A percentile compares a stretch with the other conserved stretches of the same genome.
phyloP scores from a whole-genome alignment of 2,113 vertebrate genomes.

The Puffinus mauretanicus region DNA sequence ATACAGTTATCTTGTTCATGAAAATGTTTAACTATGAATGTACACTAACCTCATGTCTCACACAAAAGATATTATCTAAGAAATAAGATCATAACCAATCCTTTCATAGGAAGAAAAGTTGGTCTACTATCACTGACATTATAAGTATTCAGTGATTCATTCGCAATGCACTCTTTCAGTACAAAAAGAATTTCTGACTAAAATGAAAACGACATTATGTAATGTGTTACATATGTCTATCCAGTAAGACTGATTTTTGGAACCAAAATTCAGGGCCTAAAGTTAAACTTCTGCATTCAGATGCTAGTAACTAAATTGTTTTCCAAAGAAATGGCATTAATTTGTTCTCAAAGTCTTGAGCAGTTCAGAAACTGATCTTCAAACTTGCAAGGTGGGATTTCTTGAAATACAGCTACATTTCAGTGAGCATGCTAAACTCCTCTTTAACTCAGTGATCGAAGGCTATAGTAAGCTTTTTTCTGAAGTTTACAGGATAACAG shows the following conservation, averaged over 20 bases:
- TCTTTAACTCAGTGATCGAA: background rate
- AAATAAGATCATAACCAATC: background rate
- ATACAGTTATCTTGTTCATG: background rate
- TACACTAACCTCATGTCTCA: background rate
- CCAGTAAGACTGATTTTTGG: background rate
- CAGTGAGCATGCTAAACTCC: background rate
- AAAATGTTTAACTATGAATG: background rate
- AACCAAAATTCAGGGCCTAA: background rate
- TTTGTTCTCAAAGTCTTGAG: background rate
- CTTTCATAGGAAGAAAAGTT: background rate
- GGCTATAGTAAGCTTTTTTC: background rate
- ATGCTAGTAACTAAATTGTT: background rate
- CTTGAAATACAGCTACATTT: background rate
- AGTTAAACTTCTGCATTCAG: background rate
- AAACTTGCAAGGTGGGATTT: background rate
- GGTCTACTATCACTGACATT: background rate
- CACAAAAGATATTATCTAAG: background rate
- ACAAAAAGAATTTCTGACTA: background rate
- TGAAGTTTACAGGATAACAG: background rate
- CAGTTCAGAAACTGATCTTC: background rate
- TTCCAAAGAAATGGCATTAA: background rate
- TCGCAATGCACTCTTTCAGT: background rate
- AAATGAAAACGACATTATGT: background rate
- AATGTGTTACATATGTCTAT: background rate
- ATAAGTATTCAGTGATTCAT: background rate